phyloP scores from a whole-genome alignment of 2,113 vertebrate genomes.

The Hemiscyllium ocellatum region DNA sequence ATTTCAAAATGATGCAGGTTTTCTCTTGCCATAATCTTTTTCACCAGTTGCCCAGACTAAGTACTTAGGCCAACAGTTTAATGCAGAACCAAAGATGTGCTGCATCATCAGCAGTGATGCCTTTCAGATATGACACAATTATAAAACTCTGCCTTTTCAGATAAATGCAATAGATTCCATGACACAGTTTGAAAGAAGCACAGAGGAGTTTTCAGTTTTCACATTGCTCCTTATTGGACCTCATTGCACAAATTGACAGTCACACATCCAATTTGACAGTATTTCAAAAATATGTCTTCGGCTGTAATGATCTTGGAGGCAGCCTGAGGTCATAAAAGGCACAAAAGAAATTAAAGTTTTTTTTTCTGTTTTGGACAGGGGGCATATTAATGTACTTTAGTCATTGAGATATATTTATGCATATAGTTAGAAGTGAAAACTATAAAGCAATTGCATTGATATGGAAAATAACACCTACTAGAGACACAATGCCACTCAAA shows the following conservation, averaged over 20 bases:
- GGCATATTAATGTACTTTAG: not conserved
- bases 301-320: not conserved
- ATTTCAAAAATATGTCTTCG: not conserved
- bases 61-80: not conserved
- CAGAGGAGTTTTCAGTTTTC: not conserved
- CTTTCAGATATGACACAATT: not conserved
- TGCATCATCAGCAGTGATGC: not conserved
- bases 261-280: not conserved
- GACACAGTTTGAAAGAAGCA: not conserved
- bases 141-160: not conserved
- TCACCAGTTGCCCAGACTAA: not conserved
- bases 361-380: not conserved
- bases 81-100: not conserved
- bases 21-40: not conserved
- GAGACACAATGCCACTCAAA: not conserved
- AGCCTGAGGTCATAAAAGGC: not conserved
- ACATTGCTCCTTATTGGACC: not conserved
- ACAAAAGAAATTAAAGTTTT: not conserved
- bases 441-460: not conserved
- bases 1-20: not conserved
- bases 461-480: not conserved
- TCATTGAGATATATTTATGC: not conserved
- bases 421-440: not conserved
- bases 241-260: not conserved
- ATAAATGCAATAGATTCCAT: not conserved